phyloP scores from a whole-genome alignment of 1,140 invertebrate genomes.

The Euwallacea fornicatus region DNA sequence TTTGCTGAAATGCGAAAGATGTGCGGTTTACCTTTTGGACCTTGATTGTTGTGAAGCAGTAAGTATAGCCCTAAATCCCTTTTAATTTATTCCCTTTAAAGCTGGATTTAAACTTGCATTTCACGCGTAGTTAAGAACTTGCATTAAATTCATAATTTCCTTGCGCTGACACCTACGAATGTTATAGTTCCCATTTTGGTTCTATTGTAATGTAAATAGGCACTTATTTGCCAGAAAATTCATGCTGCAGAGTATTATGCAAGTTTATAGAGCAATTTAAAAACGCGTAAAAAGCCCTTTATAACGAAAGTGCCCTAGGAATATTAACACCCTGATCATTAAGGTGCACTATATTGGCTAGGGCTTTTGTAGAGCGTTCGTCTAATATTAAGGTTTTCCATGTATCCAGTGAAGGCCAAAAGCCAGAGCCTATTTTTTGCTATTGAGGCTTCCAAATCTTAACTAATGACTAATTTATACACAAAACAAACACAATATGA shows the following conservation, averaged over 20 bases:
- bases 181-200: no score
- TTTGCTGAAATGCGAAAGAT: conserved; percentile 88
- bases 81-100: neutral
- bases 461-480: no score
- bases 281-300: conserved; percentile 8
- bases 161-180: no score
- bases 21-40: conserved; percentile 86
- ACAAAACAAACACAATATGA: no score
- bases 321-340: conserved; percentile 5
- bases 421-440: no score
- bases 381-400: conserved; percentile 6
- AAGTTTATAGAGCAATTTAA: conserved; percentile 4
- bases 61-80: conserved; percentile 51
- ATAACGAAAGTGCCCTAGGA: conserved; percentile 4
- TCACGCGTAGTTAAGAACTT: no score
- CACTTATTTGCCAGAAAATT: no score
- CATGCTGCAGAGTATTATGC: neutral
- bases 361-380: neutral
- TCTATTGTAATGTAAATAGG: no score
- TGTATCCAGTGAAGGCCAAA: neutral
- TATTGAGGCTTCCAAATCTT: no score
- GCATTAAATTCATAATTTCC: no score
- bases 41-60: conserved; percentile 84
- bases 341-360: conserved; percentile 1
- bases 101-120: no score